These are phyloP conservation scores for Aramus guarauna DNA, from an alignment of 2,113 vertebrate genomes.

Conservation along the genomic window DNA sequence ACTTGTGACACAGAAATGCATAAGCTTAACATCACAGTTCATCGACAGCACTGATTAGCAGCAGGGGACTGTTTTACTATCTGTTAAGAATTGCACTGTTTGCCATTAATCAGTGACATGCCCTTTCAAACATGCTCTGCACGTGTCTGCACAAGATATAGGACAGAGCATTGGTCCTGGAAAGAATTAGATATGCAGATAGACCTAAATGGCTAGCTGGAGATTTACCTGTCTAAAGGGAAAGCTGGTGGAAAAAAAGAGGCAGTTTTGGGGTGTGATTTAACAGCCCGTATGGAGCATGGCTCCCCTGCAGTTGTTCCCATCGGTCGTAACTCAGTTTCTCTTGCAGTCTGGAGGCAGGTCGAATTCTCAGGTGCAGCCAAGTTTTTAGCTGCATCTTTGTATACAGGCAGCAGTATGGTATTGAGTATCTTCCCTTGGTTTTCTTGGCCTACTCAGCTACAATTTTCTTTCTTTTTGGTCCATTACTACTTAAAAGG, in stretches of 20 bases:
- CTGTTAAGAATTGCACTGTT: neutral
- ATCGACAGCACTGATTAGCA: neutral
- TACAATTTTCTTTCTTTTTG: neutral
- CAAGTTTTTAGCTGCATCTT: neutral
- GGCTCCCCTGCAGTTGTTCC: neutral
- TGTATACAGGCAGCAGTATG: neutral
- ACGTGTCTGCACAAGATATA: neutral
- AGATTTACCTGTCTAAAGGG: neutral
- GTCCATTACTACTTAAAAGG: neutral
- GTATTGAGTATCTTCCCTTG: neutral
- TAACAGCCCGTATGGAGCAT: accelerated
- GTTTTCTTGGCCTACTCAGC: neutral
- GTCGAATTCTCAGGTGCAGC: neutral
- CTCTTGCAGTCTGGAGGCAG: accelerated
- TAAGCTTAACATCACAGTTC: neutral
- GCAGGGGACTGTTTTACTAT: neutral
- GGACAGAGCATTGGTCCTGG: neutral
- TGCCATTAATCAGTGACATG: neutral
- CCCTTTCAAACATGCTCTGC: neutral
- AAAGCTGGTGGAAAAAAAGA: neutral
- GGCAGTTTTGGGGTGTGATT: neutral
- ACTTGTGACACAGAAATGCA: neutral
- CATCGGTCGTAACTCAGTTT: neutral
- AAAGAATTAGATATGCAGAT: neutral
- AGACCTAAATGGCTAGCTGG: neutral